A percentile compares a stretch with the other conserved stretches of the same genome.
Evolutionary conservation across 2,888 invertebrate species (phyloP).

Genomic region (Hydraecia micacea): DNA sequence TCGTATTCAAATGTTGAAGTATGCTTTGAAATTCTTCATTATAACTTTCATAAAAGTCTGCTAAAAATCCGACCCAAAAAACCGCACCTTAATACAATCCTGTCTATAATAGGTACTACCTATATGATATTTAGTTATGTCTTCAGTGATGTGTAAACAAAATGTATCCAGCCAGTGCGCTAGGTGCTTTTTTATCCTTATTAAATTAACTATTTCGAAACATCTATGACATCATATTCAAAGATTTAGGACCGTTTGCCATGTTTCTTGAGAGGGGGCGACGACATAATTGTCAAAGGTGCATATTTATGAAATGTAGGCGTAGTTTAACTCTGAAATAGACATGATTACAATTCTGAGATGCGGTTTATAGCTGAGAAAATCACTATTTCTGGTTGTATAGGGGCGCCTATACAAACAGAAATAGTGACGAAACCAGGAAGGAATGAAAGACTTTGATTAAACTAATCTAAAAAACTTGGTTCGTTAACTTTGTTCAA

Average conservation of each 20-base stretch:
- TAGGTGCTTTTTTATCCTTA: constrained; percentile 4
- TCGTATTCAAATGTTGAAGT: neutral
- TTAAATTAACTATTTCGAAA: constrained; percentile 23
- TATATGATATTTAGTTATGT: neutral
- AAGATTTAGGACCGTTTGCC: constrained; percentile 18
- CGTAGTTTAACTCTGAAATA: constrained; percentile 25
- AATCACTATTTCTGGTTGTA: neutral
- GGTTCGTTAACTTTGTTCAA: constrained; percentile 30
- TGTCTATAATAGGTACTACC: too few relatives aligned
- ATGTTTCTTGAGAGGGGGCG: constrained; percentile 44
- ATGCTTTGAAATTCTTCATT: neutral
- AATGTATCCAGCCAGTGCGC: neutral
- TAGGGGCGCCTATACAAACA: neutral
- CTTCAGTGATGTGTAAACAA: neutral
- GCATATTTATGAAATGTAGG: constrained; percentile 53
- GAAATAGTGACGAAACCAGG: constrained; percentile 15
- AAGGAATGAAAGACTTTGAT: constrained; percentile 13
- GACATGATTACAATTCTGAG: constrained; percentile 23
- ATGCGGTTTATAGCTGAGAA: neutral
- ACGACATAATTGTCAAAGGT: constrained; percentile 51
- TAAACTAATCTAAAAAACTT: constrained; percentile 8
- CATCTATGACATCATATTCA: constrained; percentile 38
- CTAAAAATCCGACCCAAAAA: neutral
- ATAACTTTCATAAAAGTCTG: neutral
- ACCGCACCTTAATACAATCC: neutral